Conservation (phyloP, 2,113 vertebrate genomes). For the Pheucticus melanocephalus region DNA sequence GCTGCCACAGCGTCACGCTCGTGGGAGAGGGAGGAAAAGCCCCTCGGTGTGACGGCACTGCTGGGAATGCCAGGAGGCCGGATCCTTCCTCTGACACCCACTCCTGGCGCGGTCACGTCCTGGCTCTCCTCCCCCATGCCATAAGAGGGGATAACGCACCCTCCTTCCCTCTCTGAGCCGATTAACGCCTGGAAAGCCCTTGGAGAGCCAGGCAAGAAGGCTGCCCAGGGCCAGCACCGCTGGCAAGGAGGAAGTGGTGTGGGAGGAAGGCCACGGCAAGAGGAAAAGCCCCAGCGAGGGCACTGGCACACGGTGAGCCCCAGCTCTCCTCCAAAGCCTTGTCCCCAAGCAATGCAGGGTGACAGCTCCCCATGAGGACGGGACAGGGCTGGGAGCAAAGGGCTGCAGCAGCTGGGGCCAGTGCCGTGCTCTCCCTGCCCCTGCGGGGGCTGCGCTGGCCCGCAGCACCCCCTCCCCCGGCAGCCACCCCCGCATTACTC, state of each 20-base stretch:
- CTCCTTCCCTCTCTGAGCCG: slow-evolving; percentile 57
- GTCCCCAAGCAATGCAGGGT: neutral
- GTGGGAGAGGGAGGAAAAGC: slow-evolving; percentile 49
- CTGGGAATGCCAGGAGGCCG: slow-evolving; percentile 7
- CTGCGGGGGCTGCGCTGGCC: neutral
- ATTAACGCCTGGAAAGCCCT: slow-evolving; percentile 59
- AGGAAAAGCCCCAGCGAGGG: neutral
- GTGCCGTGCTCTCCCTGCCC: neutral
- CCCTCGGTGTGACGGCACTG: neutral
- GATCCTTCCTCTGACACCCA: slow-evolving; percentile 49
- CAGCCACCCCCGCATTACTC: slow-evolving; percentile 40
- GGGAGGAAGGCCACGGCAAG: neutral
- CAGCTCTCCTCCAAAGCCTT: neutral
- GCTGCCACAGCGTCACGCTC: neutral
- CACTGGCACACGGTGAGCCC: accelerated
- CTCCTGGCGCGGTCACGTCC: neutral
- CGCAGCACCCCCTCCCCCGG: neutral
- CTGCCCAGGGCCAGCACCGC: neutral
- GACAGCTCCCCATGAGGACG: neutral
- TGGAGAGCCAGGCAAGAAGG: neutral
- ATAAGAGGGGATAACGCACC: slow-evolving; percentile 30
- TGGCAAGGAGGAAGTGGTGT: neutral
- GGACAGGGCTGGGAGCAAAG: neutral
- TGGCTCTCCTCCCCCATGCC: slow-evolving; percentile 33
- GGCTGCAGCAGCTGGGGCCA: accelerated